phyloP scores from a whole-genome alignment of 2,888 invertebrate genomes.

The Temnothorax rugatulus region DNA sequence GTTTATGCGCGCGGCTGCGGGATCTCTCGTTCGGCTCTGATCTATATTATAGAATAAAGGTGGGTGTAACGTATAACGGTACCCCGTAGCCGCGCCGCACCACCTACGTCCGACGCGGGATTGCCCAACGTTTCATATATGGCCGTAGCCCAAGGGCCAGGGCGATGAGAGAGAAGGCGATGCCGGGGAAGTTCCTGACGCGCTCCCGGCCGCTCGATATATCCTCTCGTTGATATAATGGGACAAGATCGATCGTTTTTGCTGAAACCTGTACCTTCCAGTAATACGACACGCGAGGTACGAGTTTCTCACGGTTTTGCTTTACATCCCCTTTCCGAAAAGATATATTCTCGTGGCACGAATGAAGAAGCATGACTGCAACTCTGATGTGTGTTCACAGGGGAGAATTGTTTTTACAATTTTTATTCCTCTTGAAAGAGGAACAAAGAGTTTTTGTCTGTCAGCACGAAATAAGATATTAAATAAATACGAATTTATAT shows the following conservation, averaged over 20 bases:
- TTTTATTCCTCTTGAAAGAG: neutral
- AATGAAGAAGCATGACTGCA: neutral
- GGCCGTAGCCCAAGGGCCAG: constrained; percentile 66
- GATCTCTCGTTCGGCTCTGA: constrained; percentile 64
- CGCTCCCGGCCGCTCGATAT: constrained; percentile 21
- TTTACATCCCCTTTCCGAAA: neutral
- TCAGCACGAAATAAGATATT: neutral
- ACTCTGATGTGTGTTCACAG: neutral
- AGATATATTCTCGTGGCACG: neutral
- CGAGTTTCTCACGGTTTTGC: constrained; percentile 30
- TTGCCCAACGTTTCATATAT: constrained; percentile 73
- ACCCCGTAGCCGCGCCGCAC: constrained; percentile 54
- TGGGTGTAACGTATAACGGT: constrained; percentile 77
- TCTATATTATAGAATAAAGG: constrained; percentile 77
- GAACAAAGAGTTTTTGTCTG: neutral
- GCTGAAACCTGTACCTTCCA: neutral
- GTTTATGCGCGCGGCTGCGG: constrained; percentile 43
- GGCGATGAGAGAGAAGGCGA: neutral
- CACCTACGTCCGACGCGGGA: constrained; percentile 70
- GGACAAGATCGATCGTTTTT: constrained; percentile 20
- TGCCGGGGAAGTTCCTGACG: constrained; percentile 9
- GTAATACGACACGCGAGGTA: constrained; percentile 13
- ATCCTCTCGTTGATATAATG: constrained; percentile 34
- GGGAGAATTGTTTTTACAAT: neutral
- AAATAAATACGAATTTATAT: neutral